Base-by-base conservation (phyloP, 2,888 invertebrate genomes). In the Campoplex capitator region DNA sequence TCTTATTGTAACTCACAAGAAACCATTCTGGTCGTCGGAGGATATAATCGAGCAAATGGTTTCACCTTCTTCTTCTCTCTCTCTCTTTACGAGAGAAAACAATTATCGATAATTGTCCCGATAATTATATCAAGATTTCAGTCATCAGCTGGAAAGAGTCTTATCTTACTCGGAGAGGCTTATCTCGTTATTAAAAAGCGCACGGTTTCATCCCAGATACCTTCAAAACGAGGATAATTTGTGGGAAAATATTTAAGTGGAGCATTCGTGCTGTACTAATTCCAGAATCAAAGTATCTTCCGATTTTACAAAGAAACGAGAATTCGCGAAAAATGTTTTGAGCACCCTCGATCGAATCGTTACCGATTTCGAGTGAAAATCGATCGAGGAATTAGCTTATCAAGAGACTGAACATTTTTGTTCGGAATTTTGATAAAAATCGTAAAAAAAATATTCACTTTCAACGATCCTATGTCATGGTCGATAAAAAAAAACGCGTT, bases 31-130 rank as follows among this genome's bases (percentile, higher is more conserved):
- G 48, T 54, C 67, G 23, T 18, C 58, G 78, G 51, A 18, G 75
- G 68, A 83, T 83, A 58, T 28, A 56, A 83, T 80, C 70, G 48
- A 58, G 28, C 51, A 32, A 73, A 73, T 71, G 54, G 42, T 67
- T 51, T 71, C 58, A 16, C 54, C 32, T 28, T 35, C 18, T 71
- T 2, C n/a, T n/a, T 58, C 28, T 28, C 28, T 2, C 4, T 18
- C 4, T 45, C 38, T 68, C 58, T 62, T 23, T 65, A 79, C 83
- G 79, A 42, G 74, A 56, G 45, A 79, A 83, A 79, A 75, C 62
- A 75, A 75, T 79, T 73, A 71, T 79, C 70, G 70, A 56, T 76
- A 79, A 79, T 75, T 79, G 62, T 51, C 32, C 28, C 71, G n/a
- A 65, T 62, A 38, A 62, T 54, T 80, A 13, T 38, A 45, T 28